These are phyloP conservation scores for Periophthalmus modestus DNA, from an alignment of 2,113 vertebrate species.

Conservation along the genomic window DNA sequence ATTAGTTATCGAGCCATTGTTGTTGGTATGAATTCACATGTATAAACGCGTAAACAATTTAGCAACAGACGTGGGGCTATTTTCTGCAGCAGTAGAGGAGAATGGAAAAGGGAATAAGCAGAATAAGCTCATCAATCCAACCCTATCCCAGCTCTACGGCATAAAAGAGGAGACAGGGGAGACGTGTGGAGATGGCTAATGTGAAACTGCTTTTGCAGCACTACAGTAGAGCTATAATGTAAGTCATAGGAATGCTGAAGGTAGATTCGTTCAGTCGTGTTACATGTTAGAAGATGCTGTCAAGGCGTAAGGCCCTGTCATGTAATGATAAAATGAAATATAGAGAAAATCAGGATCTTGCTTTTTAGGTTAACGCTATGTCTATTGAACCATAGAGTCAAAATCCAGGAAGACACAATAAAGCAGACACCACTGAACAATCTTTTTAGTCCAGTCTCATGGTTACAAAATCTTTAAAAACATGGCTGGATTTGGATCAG, in stretches of 20 bases:
- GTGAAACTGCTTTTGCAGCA: not conserved
- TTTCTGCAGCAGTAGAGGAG: constrained; percentile 15
- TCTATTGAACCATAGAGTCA: not conserved
- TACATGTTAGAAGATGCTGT: not conserved
- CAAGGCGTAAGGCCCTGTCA: not conserved
- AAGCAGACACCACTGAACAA: not conserved
- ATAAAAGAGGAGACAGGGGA: not conserved
- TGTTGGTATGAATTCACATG: not conserved
- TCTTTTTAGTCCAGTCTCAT: not conserved
- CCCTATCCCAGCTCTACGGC: constrained; percentile 29
- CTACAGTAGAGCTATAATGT: not conserved
- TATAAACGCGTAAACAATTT: not conserved
- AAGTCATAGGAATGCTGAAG: not conserved
- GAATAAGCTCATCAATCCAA: constrained; percentile 47
- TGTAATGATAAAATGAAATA: not conserved
- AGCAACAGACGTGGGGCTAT: not conserved
- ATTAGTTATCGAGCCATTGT: not conserved
- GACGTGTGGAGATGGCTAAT: constrained; percentile 15
- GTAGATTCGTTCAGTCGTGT: not conserved
- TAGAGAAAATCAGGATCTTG: not conserved
- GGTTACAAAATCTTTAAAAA: not conserved
- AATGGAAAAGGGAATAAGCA: constrained; percentile 29
- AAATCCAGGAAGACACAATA: not conserved
- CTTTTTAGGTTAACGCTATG: not conserved
- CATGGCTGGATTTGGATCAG: not conserved